Conservation (phyloP, 2,888 invertebrate genomes). For the Hoplodrina blanda region DNA sequence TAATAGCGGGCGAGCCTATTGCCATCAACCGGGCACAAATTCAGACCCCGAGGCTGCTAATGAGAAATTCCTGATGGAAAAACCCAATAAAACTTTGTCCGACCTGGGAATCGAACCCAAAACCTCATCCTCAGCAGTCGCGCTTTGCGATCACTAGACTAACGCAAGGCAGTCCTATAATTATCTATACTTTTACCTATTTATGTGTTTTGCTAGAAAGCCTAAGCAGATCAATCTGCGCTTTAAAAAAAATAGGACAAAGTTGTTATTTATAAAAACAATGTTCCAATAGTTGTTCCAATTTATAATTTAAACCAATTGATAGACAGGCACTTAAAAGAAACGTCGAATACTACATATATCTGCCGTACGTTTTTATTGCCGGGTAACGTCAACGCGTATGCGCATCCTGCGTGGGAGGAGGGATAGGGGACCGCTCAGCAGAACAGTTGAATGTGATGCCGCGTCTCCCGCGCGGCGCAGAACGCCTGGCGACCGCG, state of each 20-base stretch:
- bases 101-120: too few relatives aligned
- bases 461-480: slow-evolving; percentile 68
- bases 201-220: not conserved
- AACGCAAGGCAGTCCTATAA: too few relatives aligned
- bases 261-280: not conserved
- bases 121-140: too few relatives aligned
- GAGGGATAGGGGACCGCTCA: slow-evolving; percentile 67
- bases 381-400: slow-evolving; percentile 50
- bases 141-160: too few relatives aligned
- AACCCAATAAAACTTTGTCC: too few relatives aligned
- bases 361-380: slow-evolving; percentile 49
- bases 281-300: too few relatives aligned
- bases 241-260: not conserved
- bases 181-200: too few relatives aligned
- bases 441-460: slow-evolving; percentile 68
- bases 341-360: slow-evolving; percentile 25
- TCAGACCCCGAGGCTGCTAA: too few relatives aligned
- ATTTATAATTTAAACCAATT: slow-evolving; percentile 18
- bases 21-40: too few relatives aligned
- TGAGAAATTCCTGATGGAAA: too few relatives aligned
- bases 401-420: slow-evolving; percentile 73
- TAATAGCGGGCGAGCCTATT: too few relatives aligned
- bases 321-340: slow-evolving; percentile 21
- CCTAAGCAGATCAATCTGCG: not conserved
- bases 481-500: slow-evolving; percentile 60